Evolutionary conservation across 2,888 invertebrate species (phyloP).

Genomic region (Villa cingulata): DNA sequence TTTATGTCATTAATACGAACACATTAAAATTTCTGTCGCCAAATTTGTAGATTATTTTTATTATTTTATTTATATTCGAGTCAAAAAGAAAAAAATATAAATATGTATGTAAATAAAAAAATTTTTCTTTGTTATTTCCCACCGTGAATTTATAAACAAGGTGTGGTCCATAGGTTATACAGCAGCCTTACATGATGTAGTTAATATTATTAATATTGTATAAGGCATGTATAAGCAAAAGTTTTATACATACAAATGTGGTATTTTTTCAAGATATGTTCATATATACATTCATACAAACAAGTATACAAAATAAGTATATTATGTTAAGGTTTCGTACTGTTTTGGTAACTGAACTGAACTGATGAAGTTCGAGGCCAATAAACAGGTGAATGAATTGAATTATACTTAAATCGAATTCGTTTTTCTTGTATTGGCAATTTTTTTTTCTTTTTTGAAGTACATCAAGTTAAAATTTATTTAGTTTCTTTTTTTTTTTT

Average conservation of each 20-base stretch:
- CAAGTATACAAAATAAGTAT: too few species aligned
- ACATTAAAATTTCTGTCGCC: not conserved
- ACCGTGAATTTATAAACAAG: not conserved
- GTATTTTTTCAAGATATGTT: not conserved
- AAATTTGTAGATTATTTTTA: too few species aligned
- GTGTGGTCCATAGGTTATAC: not conserved
- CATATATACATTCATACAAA: not conserved
- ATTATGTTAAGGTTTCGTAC: too few species aligned
- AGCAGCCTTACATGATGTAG: not conserved
- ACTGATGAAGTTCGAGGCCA: not conserved
- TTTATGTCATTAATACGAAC: too few species aligned
- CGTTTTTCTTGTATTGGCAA: too few species aligned
- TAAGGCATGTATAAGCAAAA: too few species aligned
- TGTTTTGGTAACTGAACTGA: too few species aligned
- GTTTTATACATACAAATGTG: too few species aligned
- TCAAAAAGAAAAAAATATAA: too few species aligned
- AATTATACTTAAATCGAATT: too few species aligned
- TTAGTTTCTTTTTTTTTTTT: too few species aligned
- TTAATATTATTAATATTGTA: not conserved
- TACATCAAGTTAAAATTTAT: not conserved
- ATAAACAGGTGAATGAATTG: not conserved
- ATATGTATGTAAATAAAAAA: not conserved
- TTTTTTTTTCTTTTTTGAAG: not conserved
- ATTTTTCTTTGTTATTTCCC: not conserved
- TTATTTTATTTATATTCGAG: too few species aligned